Percentiles rank a stretch among this genome's conserved stretches.
These are phyloP conservation scores for Theretra japonica DNA, from an alignment of 2,888 invertebrate species.

Conservation along the genomic window DNA sequence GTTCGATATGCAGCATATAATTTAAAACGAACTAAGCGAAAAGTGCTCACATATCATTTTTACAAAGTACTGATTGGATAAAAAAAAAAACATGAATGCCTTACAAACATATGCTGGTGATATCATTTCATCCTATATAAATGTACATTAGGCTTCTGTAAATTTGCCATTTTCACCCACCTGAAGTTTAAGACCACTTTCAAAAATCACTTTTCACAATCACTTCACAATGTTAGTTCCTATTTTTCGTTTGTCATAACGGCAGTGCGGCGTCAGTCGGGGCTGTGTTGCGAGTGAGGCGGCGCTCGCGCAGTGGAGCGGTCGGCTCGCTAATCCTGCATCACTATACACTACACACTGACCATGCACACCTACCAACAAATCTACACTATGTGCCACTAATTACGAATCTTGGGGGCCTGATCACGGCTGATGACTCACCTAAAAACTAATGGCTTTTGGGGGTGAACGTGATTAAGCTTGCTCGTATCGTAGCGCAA, in stretches of 20 bases:
- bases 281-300: conserved; percentile 69
- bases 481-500: background rate
- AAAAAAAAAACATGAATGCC: conserved; percentile 3
- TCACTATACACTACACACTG: conserved; percentile 45
- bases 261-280: conserved; percentile 64
- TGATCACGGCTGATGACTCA: conserved; percentile 39
- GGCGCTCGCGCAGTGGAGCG: conserved; percentile 68
- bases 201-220: conserved; percentile 49
- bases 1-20: background rate
- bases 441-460: background rate
- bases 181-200: conserved; percentile 56
- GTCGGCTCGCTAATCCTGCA: conserved; percentile 71
- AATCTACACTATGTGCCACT: conserved; percentile 44
- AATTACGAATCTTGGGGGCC: conserved; percentile 47
- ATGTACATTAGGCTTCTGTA: background rate
- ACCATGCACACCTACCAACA: conserved; percentile 57
- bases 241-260: conserved; percentile 46
- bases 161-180: conserved; percentile 53
- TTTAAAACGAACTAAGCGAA: background rate
- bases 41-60: background rate
- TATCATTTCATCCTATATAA: background rate
- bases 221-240: conserved; percentile 63
- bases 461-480: background rate
- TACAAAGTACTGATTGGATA: background rate
- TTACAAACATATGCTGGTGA: background rate